These are phyloP conservation scores for Trematomus bernacchii DNA, from an alignment of 2,797 vertebrate genomes.

Conservation along the genomic window DNA sequence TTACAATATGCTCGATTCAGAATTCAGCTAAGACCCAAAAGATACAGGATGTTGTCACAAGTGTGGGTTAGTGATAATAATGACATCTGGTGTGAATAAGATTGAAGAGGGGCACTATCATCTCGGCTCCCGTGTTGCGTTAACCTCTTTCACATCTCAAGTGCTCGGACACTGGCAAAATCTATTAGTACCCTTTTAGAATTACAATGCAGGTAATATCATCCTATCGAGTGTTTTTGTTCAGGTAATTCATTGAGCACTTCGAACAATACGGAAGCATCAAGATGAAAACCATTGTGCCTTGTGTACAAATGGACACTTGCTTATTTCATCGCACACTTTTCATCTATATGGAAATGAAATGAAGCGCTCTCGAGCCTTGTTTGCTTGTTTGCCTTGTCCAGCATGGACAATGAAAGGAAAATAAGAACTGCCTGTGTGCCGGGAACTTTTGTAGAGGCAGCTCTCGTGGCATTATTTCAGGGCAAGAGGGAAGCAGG, in stretches of 20 bases:
- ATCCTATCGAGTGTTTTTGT: constrained; percentile 84
- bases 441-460: constrained; percentile 71
- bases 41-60: constrained; percentile 54
- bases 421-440: constrained; percentile 78
- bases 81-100: constrained; percentile 72
- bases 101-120: constrained; percentile 66
- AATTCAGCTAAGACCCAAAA: constrained; percentile 26
- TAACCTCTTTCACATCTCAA: constrained; percentile 82
- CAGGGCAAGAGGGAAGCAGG: constrained; percentile 57
- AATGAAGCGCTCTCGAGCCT: constrained; percentile 73
- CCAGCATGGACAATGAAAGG: constrained; percentile 72
- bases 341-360: constrained; percentile 87
- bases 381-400: constrained; percentile 82
- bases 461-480: constrained; percentile 68
- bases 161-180: constrained; percentile 78
- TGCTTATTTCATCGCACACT: constrained; percentile 81
- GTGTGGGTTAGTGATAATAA: constrained; percentile 65
- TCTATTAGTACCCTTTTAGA: constrained; percentile 81
- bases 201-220: constrained; percentile 76
- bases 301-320: constrained; percentile 83
- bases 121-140: constrained; percentile 71
- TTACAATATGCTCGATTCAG: constrained; percentile 19
- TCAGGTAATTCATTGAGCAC: constrained; percentile 79
- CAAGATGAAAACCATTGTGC: constrained; percentile 83
- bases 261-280: constrained; percentile 79